Evolutionary conservation across 2,797 vertebrate species (phyloP).

Genomic region (Artibeus lituratus): DNA sequence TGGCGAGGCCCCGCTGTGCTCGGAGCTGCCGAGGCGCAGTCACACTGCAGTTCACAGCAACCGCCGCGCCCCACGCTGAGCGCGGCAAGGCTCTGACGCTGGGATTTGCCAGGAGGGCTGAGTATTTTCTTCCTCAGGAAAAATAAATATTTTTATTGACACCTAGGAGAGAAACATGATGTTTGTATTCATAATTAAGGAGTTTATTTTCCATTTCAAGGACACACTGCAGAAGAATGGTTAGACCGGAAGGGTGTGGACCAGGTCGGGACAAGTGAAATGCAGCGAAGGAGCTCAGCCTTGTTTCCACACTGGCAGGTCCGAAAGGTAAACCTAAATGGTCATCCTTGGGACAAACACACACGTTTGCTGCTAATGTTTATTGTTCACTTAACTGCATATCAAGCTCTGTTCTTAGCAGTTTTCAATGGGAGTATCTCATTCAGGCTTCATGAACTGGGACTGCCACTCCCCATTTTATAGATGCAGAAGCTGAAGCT

Average conservation of each 20-base stretch:
- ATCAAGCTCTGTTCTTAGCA: not conserved
- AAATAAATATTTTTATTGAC: conserved; percentile 46
- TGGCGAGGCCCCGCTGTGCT: not conserved
- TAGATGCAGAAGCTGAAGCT: not conserved
- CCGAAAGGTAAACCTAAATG: not conserved
- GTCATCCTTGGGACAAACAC: not conserved
- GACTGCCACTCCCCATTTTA: not conserved
- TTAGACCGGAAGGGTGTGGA: not conserved
- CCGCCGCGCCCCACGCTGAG: not conserved
- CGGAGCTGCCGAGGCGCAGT: not conserved
- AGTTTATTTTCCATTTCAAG: conserved; percentile 35
- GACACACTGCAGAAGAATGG: not conserved
- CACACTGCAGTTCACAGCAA: not conserved
- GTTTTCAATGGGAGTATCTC: not conserved
- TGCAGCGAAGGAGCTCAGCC: not conserved
- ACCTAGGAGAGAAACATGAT: conserved; percentile 23
- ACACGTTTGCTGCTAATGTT: not conserved
- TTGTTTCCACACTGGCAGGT: not conserved
- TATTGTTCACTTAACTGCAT: not conserved
- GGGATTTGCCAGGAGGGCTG: not conserved
- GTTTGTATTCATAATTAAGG: conserved; percentile 56
- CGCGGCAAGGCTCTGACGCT: not conserved
- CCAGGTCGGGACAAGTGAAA: not conserved
- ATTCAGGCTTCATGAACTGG: not conserved
- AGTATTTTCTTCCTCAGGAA: not conserved